These are phyloP conservation scores for Drosophila multiciliata DNA, from an alignment of 2,888 invertebrate species.

Conservation along the genomic window DNA sequence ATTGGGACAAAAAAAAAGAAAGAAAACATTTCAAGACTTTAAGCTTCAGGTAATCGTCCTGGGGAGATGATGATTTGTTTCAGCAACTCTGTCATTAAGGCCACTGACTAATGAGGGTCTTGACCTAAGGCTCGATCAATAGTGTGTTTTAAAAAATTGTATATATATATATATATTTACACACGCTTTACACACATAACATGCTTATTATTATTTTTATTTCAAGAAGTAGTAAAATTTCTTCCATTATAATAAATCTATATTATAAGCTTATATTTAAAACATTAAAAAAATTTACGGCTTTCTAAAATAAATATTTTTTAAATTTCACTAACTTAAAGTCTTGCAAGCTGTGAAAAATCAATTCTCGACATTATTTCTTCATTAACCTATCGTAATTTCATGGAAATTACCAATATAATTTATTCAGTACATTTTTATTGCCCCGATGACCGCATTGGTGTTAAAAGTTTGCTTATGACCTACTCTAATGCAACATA, in stretches of 20 bases:
- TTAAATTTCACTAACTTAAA: neutral
- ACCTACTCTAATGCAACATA: conserved; percentile 36
- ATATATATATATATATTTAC: neutral
- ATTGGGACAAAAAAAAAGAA: conserved; percentile 35
- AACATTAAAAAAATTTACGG: neutral
- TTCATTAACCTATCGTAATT: neutral
- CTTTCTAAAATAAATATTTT: neutral
- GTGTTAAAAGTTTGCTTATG: conserved; percentile 64
- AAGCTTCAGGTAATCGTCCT: conserved; percentile 29
- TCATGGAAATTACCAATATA: neutral
- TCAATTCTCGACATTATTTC: neutral
- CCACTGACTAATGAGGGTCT: conserved; percentile 2
- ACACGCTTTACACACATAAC: neutral
- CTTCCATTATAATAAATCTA: neutral
- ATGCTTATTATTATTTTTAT: neutral
- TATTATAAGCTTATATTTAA: neutral
- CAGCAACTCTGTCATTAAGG: neutral
- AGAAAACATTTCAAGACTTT: conserved; percentile 27
- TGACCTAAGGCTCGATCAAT: neutral
- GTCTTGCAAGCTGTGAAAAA: neutral
- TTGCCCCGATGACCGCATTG: conserved; percentile 15
- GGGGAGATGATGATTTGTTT: neutral
- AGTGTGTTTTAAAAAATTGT: neutral
- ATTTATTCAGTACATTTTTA: neutral
- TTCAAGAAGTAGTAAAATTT: neutral